Evolutionary conservation across 2,888 invertebrate species (phyloP), one percentile per base, ranked within the genome.

Genomic region (Gymnosoma rotundatum): DNA sequence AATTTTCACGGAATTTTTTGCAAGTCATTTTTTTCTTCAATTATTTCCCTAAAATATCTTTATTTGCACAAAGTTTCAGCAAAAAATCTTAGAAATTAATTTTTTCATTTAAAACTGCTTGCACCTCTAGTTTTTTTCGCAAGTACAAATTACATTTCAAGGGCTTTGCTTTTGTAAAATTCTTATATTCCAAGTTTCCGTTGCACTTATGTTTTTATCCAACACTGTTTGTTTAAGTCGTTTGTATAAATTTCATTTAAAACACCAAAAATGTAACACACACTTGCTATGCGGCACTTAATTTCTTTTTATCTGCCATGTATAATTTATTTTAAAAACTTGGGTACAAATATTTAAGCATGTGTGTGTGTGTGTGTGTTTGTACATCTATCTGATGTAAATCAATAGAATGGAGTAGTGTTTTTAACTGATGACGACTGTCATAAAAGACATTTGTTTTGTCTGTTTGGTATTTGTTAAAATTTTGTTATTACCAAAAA

Each of bases 381-480:
- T 48, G 45, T 48, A 1, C 9, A 32, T 45, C 42, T 20, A 21
- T 56, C 56, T 38, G 63, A 56, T 78, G 70, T 67, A 80, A 80
- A 80, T 74, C 80, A 80, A 80, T 80, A 80, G 70, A 64, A 56
- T 56, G 63, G 56, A 56, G 70, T 69, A 21, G 70, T 64, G 56
- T 70, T 79, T 80, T 74, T 69, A 83, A 67, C 76, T 83, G 83
- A 83, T 80, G 80, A 80, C 69, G 69, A 80, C 72, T 83, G 80
- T 83, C 83, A 83, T 78, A 83, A 73, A 67, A 73, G 76, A 80
- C 83, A 83, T 83, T 74, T 83, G 66, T 70, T 83, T 60, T 63
- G 58, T 54, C 69, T 42, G 21, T 54, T 61, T 36, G 8, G 21
- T 25, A 64, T 69, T 75, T 80, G 66, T 36, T 74, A 38, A 56